Evolutionary conservation across 2,113 vertebrate genomes (phyloP).

Genomic region (Phycodurus eques): DNA sequence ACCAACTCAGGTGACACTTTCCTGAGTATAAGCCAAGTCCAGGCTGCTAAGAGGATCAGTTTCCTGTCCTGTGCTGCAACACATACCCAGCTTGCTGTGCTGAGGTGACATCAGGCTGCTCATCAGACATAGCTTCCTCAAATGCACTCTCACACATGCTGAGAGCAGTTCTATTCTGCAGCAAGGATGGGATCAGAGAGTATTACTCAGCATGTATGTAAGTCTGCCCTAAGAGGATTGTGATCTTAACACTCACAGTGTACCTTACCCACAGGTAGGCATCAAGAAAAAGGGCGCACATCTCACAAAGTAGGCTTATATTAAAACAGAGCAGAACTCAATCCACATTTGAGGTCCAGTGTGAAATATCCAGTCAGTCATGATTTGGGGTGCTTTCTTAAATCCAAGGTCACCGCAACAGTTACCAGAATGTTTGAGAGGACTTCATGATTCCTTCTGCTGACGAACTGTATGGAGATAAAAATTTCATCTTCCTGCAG

Average conservation of each 20-base stretch:
- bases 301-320: background rate
- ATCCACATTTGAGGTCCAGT: background rate
- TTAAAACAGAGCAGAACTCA: background rate
- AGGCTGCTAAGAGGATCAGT: conserved; percentile 67
- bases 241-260: conserved; percentile 46
- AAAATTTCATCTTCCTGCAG: too few species aligned
- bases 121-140: conserved; percentile 15
- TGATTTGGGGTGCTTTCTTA: too few species aligned
- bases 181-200: conserved; percentile 38
- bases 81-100: conserved; percentile 38
- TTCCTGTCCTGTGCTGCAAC: conserved; percentile 60
- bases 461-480: too few species aligned
- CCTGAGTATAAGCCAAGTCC: conserved; percentile 60
- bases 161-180: conserved; percentile 24
- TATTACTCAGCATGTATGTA: conserved; percentile 38
- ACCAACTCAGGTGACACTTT: conserved; percentile 65
- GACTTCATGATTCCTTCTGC: too few species aligned
- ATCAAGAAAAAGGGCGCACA: background rate
- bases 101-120: conserved; percentile 34
- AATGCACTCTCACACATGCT: conserved; percentile 16
- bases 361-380: too few species aligned
- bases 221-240: conserved; percentile 62
- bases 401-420: too few species aligned
- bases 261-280: conserved; percentile 17
- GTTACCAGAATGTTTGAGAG: too few species aligned